phyloP scores from a whole-genome alignment of 2,113 vertebrate species.

The Plectropomus leopardus region DNA sequence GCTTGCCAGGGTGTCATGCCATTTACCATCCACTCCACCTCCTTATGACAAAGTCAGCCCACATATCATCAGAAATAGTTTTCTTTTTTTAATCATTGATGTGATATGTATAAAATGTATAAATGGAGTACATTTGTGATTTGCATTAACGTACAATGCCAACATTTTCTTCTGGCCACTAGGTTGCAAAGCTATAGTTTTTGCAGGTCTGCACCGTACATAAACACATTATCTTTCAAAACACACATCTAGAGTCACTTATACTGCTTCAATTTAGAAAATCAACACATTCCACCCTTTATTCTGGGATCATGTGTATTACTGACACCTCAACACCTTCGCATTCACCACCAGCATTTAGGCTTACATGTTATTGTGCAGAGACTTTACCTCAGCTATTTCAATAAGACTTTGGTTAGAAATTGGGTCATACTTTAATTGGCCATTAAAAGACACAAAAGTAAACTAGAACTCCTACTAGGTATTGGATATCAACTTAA shows the following conservation, averaged over 20 bases:
- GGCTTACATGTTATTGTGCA: not conserved
- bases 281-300: not conserved
- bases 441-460: conserved; percentile 13
- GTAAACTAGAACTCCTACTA: not conserved
- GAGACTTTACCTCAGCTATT: conserved; percentile 31
- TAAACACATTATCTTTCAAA: not conserved
- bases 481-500: too few relatives aligned
- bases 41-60: too few relatives aligned
- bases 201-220: not conserved
- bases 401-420: conserved; percentile 22
- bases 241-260: not conserved
- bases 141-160: too few relatives aligned
- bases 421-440: conserved; percentile 12
- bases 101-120: too few relatives aligned
- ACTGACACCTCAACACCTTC: not conserved
- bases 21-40: too few relatives aligned
- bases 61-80: too few relatives aligned
- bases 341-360: not conserved
- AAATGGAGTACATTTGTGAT: too few relatives aligned
- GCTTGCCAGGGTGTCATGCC: too few relatives aligned
- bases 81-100: too few relatives aligned
- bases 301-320: not conserved
- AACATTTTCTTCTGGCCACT: too few relatives aligned
- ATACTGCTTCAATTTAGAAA: not conserved
- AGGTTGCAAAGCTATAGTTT: not conserved